Evolutionary conservation across 2,113 vertebrate genomes (phyloP), one percentile per base, ranked within the genome.

Genomic region (Misgurnus mizolepis): DNA sequence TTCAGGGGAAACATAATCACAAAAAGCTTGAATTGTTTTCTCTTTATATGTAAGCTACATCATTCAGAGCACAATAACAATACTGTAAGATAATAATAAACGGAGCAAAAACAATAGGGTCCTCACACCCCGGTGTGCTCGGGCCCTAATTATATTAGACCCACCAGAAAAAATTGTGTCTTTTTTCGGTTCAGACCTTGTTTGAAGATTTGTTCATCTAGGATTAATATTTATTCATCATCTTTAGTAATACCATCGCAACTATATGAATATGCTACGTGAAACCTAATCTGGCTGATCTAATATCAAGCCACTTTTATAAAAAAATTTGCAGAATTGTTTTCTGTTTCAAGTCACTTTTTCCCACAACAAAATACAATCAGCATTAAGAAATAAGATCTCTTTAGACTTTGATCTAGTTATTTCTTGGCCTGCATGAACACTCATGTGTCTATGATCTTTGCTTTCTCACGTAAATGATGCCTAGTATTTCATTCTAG

Each of bases 271-370:
- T 45, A 0, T 11, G 5, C 27, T 34, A 2, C 3, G 27, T 34
- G 39, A 18, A 39, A 22, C 34, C 17, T 22, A 18, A 72, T 41
- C 70, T 60, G 70, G 12, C 55, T 5, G 70, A 73, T 73, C 70
- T 18, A 43, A 60, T 73, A 18, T 60, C 70, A 73, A 73, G 70
- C 55, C 70, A 15, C 15, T 71, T 71, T 6, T 4, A 40, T 6
- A 43, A n/a, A 7, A 6, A 9, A 39, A 39, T 1, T n/a, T 5
- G 34, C 53, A 15, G 15, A n/a, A 14, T 0, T 7, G 55, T n/a
- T 18, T 53, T 58, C n/a, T 58, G 55, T 58, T 18, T 58, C 55
- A 18, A 18, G 6, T n/a, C 17, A 17, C 8, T 18, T 58, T 18
- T n/a, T 58, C 6, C n/a, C 45, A 47, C 7, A 47, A 3, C 5